Percentiles rank a stretch among this genome's conserved stretches.
These are phyloP conservation scores for Indicator maculatus DNA, from an alignment of 2,113 vertebrate species.

Conservation along the genomic window DNA sequence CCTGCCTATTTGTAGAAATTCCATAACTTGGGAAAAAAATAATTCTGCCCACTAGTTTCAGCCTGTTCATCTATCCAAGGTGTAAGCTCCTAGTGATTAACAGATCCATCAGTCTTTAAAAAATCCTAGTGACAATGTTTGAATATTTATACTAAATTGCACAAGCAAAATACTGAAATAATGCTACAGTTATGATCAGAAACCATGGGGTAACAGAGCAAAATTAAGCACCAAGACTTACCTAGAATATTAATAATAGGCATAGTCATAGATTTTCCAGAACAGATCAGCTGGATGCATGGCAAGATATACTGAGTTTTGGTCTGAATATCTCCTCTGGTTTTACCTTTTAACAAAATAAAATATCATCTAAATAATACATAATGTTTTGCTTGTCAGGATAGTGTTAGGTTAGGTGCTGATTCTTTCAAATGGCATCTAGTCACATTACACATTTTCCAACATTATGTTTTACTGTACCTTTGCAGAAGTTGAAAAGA, in stretches of 20 bases:
- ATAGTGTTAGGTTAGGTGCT: not conserved
- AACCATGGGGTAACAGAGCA: not conserved
- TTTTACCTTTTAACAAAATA: not conserved
- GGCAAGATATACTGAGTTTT: not conserved
- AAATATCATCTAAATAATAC: not conserved
- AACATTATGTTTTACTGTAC: not conserved
- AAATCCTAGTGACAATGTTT: not conserved
- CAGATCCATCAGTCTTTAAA: not conserved
- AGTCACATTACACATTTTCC: not conserved
- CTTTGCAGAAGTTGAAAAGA: not conserved
- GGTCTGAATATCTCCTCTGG: not conserved
- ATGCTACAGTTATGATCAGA: not conserved
- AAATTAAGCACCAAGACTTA: not conserved
- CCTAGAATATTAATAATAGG: not conserved
- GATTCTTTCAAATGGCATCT: not conserved
- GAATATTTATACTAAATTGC: not conserved
- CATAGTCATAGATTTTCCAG: not conserved
- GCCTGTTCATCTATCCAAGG: not conserved
- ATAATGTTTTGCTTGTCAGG: not conserved
- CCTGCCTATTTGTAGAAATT: not conserved
- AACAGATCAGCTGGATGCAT: rapidly evolving
- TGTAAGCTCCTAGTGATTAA: not conserved
- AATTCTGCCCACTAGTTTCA: not conserved
- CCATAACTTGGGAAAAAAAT: not conserved
- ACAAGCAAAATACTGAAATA: not conserved